Percentiles rank a stretch among this genome's conserved stretches.
Evolutionary conservation across 2,888 invertebrate genomes (phyloP).

Genomic region (Nycteola revayana): DNA sequence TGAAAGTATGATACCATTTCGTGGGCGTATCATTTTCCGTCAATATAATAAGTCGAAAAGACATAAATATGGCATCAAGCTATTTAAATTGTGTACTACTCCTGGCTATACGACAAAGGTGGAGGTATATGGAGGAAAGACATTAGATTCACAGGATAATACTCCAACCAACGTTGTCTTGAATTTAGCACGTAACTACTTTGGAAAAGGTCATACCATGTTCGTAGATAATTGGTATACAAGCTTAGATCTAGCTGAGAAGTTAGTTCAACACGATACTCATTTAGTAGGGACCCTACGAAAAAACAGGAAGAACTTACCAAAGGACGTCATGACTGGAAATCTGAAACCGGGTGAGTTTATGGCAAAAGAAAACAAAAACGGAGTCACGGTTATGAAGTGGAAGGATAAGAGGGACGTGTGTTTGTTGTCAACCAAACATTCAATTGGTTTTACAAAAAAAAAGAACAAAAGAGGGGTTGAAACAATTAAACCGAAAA

Average conservation of each 20-base stretch:
- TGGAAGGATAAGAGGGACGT: constrained; percentile 13
- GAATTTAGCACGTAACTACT: constrained; percentile 9
- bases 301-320: constrained; percentile 3
- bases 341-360: constrained; percentile 7
- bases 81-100: constrained; percentile 2
- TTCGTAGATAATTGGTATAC: constrained; percentile 13
- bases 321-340: constrained; percentile 5
- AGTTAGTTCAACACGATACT: constrained; percentile 2
- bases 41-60: no score
- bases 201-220: constrained; percentile 6
- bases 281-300: constrained; percentile 7
- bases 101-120: constrained; percentile 2
- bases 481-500: constrained; percentile 14
- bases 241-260: constrained; percentile 5
- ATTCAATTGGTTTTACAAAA: constrained; percentile 13
- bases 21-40: no score
- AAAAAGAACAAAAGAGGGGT: constrained; percentile 16
- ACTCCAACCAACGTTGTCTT: constrained; percentile 10
- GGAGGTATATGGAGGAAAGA: constrained; percentile 10
- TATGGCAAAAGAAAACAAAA: constrained; percentile 7
- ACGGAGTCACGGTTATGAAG: constrained; percentile 7
- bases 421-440: constrained; percentile 29
- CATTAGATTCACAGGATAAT: constrained; percentile 10
- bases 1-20: no score
- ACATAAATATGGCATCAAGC: no score